These are phyloP conservation scores for Cardiocondyla obscurior DNA, from an alignment of 1,140 invertebrate species.

Conservation along the genomic window DNA sequence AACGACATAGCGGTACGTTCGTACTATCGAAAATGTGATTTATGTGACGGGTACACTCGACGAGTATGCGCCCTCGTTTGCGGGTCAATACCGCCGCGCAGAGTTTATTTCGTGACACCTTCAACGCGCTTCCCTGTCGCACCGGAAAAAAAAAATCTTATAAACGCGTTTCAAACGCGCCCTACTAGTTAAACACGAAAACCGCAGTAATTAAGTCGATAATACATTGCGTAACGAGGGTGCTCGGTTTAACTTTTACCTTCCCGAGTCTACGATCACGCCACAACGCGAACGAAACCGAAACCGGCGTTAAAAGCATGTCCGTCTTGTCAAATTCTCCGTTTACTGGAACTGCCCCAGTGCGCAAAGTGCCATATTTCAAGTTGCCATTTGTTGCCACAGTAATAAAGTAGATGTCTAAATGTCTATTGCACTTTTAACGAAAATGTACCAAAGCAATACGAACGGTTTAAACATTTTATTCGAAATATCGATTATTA, in stretches of 20 bases:
- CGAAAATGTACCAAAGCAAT: not conserved
- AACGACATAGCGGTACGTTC: not conserved
- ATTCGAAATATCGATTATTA: not conserved
- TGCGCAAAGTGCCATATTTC: not conserved
- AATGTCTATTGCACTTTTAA: not conserved
- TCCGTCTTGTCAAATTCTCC: slow-evolving; percentile 20
- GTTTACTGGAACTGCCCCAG: slow-evolving; percentile 7
- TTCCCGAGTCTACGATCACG: not conserved
- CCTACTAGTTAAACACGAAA: slow-evolving; percentile 40
- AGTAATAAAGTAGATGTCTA: not conserved
- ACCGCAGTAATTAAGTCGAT: slow-evolving; percentile 32
- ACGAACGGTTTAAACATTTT: not conserved
- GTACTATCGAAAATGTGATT: slow-evolving; percentile 47
- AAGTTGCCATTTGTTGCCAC: not conserved
- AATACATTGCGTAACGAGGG: slow-evolving; percentile 65
- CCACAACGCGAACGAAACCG: slow-evolving; percentile 62
- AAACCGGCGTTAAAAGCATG: slow-evolving; percentile 71
- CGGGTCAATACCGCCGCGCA: slow-evolving; percentile 34
- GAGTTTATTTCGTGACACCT: slow-evolving; percentile 61
- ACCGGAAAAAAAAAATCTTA: not conserved
- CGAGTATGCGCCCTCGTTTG: slow-evolving; percentile 1
- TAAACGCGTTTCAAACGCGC: slow-evolving; percentile 59
- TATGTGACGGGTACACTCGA: not conserved
- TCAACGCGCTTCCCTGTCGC: slow-evolving; percentile 21
- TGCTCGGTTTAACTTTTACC: slow-evolving; percentile 14